Conservation (phyloP, 2,888 invertebrate species). For the Epsilonema sp. region DNA sequence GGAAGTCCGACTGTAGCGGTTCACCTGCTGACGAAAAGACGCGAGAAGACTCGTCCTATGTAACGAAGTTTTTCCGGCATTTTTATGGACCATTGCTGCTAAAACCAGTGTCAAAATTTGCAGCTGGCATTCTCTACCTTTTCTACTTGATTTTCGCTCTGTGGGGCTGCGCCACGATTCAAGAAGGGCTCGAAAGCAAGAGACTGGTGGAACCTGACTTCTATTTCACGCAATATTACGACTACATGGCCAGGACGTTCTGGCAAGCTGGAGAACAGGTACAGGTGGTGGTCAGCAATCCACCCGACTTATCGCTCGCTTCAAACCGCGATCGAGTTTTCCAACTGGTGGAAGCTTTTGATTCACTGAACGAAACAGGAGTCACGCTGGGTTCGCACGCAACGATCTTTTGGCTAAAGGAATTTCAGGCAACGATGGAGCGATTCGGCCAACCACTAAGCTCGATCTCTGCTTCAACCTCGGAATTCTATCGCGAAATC, state of each 20-base stretch:
- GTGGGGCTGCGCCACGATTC: conserved; percentile 57
- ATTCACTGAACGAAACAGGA: too few species aligned
- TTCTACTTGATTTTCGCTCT: conserved; percentile 60
- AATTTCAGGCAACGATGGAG: too few species aligned
- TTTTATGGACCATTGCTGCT: not conserved
- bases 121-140: conserved; percentile 48
- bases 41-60: not conserved
- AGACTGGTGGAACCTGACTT: conserved; percentile 67
- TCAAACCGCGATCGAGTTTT: conserved; percentile 55
- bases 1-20: too few species aligned
- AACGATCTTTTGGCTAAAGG: conserved; percentile 22
- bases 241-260: too few species aligned
- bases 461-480: too few species aligned
- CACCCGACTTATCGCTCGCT: conserved; percentile 60
- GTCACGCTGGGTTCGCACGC: conserved; percentile 34
- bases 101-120: conserved; percentile 27
- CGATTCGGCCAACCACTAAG: too few species aligned
- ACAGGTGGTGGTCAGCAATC: conserved; percentile 52
- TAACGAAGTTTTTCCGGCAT: not conserved
- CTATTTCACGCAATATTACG: conserved; percentile 73
- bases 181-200: conserved; percentile 66
- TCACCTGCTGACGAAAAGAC: not conserved
- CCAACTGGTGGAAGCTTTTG: conserved; percentile 50
- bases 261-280: not conserved
- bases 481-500: too few species aligned